A percentile compares a stretch with the other conserved stretches of the same genome.
Evolutionary conservation across 2,113 vertebrate genomes (phyloP).

Genomic region (Perca flavescens): DNA sequence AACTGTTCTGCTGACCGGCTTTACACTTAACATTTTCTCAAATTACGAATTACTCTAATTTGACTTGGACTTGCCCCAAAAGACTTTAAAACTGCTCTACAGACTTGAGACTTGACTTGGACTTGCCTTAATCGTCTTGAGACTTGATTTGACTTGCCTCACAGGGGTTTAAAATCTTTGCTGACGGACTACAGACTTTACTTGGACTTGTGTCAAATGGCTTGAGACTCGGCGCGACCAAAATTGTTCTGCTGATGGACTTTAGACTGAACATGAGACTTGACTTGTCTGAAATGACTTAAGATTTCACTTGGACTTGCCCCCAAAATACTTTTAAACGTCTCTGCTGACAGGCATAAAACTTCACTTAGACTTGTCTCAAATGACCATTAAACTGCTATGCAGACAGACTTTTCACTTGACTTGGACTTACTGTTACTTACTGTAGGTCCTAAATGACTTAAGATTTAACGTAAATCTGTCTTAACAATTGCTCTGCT

Average conservation of each 20-base stretch:
- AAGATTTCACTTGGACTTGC: too few species aligned
- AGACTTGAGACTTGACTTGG: not conserved
- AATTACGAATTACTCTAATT: not conserved
- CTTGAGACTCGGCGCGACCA: not conserved
- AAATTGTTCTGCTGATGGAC: too few species aligned
- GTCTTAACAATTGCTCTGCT: too few species aligned
- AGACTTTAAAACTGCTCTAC: not conserved
- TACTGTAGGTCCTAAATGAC: too few species aligned
- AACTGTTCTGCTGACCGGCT: not conserved
- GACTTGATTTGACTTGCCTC: too few species aligned
- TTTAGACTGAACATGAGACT: too few species aligned
- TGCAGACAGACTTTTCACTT: too few species aligned
- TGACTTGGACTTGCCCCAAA: not conserved
- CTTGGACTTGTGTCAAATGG: not conserved
- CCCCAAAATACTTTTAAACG: not conserved
- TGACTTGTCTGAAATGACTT: too few species aligned
- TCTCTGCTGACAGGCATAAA: not conserved
- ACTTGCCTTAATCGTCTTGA: not conserved
- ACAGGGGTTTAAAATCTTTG: not conserved
- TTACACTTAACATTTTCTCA: too few species aligned
- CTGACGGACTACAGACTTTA: not conserved
- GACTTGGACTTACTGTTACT: too few species aligned
- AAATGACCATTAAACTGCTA: not conserved
- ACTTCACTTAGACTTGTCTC: not conserved
- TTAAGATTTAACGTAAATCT: too few species aligned